These are phyloP conservation scores for Lithophane ornitopus DNA, from an alignment of 2,888 invertebrate genomes.

Conservation along the genomic window DNA sequence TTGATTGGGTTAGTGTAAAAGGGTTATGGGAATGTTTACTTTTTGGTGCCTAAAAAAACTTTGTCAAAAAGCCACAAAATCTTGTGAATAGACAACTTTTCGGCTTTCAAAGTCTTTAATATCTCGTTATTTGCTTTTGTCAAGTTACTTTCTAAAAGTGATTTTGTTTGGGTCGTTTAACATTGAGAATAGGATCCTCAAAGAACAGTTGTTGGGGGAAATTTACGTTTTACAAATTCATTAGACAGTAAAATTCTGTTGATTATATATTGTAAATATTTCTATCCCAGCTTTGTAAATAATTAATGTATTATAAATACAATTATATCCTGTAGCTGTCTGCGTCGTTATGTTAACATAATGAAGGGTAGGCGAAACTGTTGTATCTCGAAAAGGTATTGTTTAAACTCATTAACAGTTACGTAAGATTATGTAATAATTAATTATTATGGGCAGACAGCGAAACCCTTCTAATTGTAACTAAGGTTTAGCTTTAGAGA, in stretches of 20 bases:
- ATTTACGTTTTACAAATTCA: constrained; percentile 29
- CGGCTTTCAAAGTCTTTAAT: constrained; percentile 54
- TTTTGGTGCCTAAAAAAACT: constrained; percentile 52
- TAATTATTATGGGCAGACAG: constrained; percentile 50
- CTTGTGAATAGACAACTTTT: constrained; percentile 52
- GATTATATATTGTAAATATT: constrained; percentile 55
- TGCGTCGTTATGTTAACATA: constrained; percentile 33
- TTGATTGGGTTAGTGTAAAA: constrained; percentile 37
- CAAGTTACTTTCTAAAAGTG: constrained; percentile 57
- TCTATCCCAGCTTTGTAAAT: constrained; percentile 58
- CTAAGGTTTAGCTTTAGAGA: constrained; percentile 57
- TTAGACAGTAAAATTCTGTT: constrained; percentile 13
- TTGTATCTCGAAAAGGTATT: constrained; percentile 56
- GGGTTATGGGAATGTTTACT: constrained; percentile 31
- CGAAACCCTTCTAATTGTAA: constrained; percentile 63
- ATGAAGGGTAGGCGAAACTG: constrained; percentile 37
- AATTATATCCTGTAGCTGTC: constrained; percentile 39
- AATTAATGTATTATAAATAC: constrained; percentile 44
- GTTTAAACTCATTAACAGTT: constrained; percentile 59
- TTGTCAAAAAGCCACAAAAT: constrained; percentile 38
- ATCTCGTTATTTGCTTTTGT: constrained; percentile 60
- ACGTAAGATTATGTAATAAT: constrained; percentile 49
- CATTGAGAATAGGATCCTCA: constrained; percentile 41
- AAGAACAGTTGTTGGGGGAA: constrained; percentile 39
- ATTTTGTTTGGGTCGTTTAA: constrained; percentile 61